Evolutionary conservation across 2,888 invertebrate species (phyloP).

Genomic region (Amphipoea oculea): DNA sequence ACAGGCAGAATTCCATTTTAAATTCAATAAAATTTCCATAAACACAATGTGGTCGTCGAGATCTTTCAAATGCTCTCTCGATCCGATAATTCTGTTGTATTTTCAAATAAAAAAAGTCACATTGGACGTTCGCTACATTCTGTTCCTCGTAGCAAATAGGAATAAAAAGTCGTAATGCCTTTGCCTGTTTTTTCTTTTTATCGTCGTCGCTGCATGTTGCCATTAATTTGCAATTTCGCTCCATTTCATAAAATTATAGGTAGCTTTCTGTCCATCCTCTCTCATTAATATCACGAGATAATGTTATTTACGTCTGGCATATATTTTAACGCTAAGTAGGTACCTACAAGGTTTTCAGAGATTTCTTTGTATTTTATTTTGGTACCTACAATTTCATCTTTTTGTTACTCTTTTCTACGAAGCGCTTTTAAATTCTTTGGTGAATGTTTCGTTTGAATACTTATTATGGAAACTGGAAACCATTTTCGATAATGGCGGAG

Average conservation of each 20-base stretch:
- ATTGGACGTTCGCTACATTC: slow-evolving; percentile 40
- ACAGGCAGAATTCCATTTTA: slow-evolving; percentile 34
- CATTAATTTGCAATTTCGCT: slow-evolving; percentile 56
- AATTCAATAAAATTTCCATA: slow-evolving; percentile 46
- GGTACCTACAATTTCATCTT: background rate
- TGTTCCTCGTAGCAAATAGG: slow-evolving; percentile 25
- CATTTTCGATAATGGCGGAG: background rate
- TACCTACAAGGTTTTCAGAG: background rate
- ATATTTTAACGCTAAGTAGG: background rate
- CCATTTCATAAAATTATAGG: slow-evolving; percentile 42
- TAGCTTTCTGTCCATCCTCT: slow-evolving; percentile 12
- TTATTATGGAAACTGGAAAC: background rate
- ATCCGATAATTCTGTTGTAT: slow-evolving; percentile 49
- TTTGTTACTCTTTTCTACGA: background rate
- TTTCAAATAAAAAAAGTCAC: slow-evolving; percentile 46
- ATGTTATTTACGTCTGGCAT: background rate
- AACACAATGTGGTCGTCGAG: slow-evolving; percentile 52
- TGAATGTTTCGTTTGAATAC: background rate
- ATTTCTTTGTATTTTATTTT: background rate
- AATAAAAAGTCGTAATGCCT: slow-evolving; percentile 46
- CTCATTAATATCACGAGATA: slow-evolving; percentile 1
- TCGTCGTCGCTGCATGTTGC: slow-evolving; percentile 21
- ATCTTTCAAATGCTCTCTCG: slow-evolving; percentile 54
- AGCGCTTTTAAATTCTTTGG: background rate
- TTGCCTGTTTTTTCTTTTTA: slow-evolving; percentile 38